Base-by-base conservation (phyloP, 2,797 vertebrate genomes). In the Diplodus puntazzo region DNA sequence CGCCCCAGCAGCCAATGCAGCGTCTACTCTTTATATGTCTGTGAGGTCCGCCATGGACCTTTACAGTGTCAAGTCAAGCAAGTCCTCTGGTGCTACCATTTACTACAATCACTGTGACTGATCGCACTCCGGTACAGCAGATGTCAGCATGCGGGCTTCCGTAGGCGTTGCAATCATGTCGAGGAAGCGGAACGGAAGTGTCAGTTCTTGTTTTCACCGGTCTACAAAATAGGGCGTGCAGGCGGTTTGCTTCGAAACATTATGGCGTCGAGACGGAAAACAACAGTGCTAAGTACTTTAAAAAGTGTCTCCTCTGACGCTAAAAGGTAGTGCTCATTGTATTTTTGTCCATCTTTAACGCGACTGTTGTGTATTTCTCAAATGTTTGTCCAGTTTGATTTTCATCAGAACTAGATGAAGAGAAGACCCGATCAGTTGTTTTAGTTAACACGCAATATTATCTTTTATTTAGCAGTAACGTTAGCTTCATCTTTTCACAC, bases 181-280 rank as follows among this genome's bases (percentile, higher is more conserved):
- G 10, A 65, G 7, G 9, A 11, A 25, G 30, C 69, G 87, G 92
- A 89, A 92, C 81, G 0, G 67, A 18, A 2, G 0, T 16, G 0
- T n/a, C 0, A 0, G 3, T 4, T 18, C 4, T 30, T 82, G 85
- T 92, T 88, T 81, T 70, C 34, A 7, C n/a, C 84, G 84, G n/a
- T 6, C 6, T 1, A 9, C 1, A 9, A 2, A 64, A 20, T 14
- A 30, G 12, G 73, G 10, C 3, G 80, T 10, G 66, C 77, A 46
- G 83, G 90, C 90, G 91, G 85, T 34, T 81, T 45, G 2, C 61
- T 92, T 90, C 75, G 71, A 94, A 92, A 66, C 68, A 87, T 43
- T 2, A 95, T 95, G 94, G 93, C 94, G 84, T 93, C 92, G 5
- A 89, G 82, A 73, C 89, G 81, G 85, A 42, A 39, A 13, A 67